Conservation (phyloP, 2,113 vertebrate genomes). For the Pluvialis apricaria region DNA sequence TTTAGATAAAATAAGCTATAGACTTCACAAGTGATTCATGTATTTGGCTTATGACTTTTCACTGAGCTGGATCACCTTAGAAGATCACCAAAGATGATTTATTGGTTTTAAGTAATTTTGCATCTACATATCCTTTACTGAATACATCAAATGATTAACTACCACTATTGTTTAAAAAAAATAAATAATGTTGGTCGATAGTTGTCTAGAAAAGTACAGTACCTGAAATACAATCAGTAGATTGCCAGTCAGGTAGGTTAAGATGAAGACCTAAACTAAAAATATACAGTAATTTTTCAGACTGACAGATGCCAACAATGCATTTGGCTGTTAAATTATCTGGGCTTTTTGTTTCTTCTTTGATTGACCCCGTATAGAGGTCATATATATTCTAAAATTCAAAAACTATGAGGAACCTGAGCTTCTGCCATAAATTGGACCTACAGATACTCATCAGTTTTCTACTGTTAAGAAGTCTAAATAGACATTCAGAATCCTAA, state of each 20-base stretch:
- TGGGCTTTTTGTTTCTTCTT: neutral
- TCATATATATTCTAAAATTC: neutral
- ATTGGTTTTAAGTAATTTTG: neutral
- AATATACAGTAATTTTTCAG: neutral
- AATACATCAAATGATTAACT: neutral
- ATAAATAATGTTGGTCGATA: accelerated
- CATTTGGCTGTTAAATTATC: neutral
- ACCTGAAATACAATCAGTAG: neutral
- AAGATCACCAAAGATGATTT: neutral
- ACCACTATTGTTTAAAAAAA: neutral
- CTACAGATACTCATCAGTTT: neutral
- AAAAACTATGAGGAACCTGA: neutral
- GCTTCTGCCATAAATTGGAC: neutral
- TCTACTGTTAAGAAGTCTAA: neutral
- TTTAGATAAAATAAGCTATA: neutral
- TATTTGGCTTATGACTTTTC: neutral
- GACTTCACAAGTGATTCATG: neutral
- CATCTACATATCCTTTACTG: neutral
- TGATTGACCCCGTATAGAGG: neutral
- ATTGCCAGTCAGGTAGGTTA: neutral
- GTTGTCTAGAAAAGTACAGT: neutral
- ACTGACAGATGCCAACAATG: neutral
- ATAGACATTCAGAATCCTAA: neutral
- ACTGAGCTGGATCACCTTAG: neutral
- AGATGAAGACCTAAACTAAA: neutral